Base-by-base conservation (phyloP, 2,888 invertebrate genomes). In the Ganaspis brasiliensis region DNA sequence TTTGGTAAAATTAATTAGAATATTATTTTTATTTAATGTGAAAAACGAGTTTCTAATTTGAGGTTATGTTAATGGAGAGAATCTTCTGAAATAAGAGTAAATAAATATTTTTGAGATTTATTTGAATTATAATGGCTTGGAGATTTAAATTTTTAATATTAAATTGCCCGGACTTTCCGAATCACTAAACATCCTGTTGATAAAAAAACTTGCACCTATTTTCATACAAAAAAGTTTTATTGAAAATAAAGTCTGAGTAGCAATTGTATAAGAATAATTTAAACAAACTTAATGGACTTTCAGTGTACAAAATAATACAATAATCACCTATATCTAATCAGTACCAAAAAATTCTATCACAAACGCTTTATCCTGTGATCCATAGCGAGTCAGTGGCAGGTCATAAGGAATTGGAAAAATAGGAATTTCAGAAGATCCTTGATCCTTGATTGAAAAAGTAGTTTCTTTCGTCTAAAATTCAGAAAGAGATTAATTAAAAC, bases 321-420 rank as follows among this genome's bases (percentile, higher is more conserved):
- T 12, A n/a, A 21, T 21, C 9, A 24, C 2, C 2, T 16, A 9
- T 72, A 72, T 49, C 74, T 72, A 77, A 19, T 76, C 81, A 59
- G 57, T 67, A 10, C 24, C 59, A 3, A 95, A 89, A 82, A 94
- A 94, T 77, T 95, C 95, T 61, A 92, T 92, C 0, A 95, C 93
- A 92, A 95, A 97, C 0, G 96, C 96, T 14, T 93, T 93, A 93
- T 97, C 97, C 56, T 92, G 93, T 0, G 92, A 87, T 0, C 92
- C 92, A 88, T 97, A 98, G 16, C 95, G 94, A 0, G 93, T 93
- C 0, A 96, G 93, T 0, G 98, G 98, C 14, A 97, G 91, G 91
- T 98, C 98, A 90, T 96, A 98, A 0, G 97, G 96, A 74, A 98
- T 91, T 0, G 96, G 94, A 83, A 95, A 94, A 35, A 92, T 84